These are phyloP conservation scores for Rhipidura dahli DNA, from an alignment of 2,113 vertebrate species.

Conservation along the genomic window DNA sequence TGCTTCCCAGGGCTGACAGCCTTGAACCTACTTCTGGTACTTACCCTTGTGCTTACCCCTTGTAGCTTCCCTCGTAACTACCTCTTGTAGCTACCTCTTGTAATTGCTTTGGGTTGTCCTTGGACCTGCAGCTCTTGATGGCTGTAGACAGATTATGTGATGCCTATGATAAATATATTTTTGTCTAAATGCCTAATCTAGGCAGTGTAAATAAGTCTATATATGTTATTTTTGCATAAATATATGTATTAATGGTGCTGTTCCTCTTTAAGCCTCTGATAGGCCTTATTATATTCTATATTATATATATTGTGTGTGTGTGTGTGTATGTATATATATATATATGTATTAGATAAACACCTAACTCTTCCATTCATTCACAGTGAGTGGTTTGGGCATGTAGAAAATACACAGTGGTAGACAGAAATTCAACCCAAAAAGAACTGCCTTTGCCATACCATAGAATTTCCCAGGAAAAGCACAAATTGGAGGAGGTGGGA, in stretches of 20 bases:
- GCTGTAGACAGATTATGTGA: neutral
- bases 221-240: neutral
- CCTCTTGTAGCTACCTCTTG: neutral
- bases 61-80: neutral
- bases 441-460: neutral
- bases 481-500: neutral
- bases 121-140: neutral
- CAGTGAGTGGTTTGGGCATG: neutral
- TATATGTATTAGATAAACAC: neutral
- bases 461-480: neutral
- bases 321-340: accelerated
- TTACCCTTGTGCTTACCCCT: neutral
- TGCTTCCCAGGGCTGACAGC: neutral
- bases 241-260: neutral
- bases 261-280: neutral
- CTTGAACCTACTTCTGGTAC: neutral
- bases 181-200: neutral
- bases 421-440: neutral
- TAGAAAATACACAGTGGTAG: neutral
- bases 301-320: neutral
- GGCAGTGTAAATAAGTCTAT: neutral
- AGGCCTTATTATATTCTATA: neutral
- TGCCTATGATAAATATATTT: neutral
- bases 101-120: neutral
- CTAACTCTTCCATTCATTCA: neutral